phyloP scores from a whole-genome alignment of 2,797 vertebrate genomes.

The Leucoraja ocellata region DNA sequence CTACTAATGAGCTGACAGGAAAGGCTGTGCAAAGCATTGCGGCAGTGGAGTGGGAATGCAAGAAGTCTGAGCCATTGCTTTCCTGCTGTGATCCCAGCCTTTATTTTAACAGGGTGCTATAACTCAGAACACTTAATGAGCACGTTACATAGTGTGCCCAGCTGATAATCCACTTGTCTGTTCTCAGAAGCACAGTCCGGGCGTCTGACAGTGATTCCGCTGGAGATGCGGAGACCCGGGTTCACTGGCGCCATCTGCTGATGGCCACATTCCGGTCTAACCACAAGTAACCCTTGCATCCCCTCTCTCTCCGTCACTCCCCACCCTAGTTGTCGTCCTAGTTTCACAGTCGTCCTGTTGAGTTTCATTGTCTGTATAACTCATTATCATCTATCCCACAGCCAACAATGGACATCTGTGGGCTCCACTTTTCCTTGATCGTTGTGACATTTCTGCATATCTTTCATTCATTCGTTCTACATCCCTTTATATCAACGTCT shows the following conservation, averaged over 20 bases:
- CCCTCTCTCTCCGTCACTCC: too few species aligned
- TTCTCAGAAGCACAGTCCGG: constrained; percentile 69
- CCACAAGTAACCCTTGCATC: too few species aligned
- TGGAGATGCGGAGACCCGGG: background rate
- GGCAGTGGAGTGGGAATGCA: constrained; percentile 88
- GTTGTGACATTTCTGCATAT: too few species aligned
- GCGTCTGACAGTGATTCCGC: constrained; percentile 69
- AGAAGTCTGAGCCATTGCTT: constrained; percentile 93
- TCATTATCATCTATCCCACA: too few species aligned
- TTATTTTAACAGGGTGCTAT: constrained; percentile 90
- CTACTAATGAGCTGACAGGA: constrained; percentile 99
- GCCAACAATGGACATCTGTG: too few species aligned
- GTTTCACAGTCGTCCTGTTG: too few species aligned
- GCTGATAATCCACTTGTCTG: constrained; percentile 84
- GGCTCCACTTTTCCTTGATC: too few species aligned
- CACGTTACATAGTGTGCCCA: constrained; percentile 79
- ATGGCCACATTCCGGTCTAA: background rate
- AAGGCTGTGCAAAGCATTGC: constrained; percentile 88
- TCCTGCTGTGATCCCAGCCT: constrained; percentile 98
- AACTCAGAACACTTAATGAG: constrained; percentile 90
- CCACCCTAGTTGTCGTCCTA: too few species aligned
- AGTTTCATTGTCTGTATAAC: too few species aligned
- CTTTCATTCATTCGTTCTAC: too few species aligned
- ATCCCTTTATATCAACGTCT: too few species aligned
- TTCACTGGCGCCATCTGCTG: constrained; percentile 33